Base-by-base conservation (phyloP, 2,113 vertebrate species). In the Burhinus oedicnemus region DNA sequence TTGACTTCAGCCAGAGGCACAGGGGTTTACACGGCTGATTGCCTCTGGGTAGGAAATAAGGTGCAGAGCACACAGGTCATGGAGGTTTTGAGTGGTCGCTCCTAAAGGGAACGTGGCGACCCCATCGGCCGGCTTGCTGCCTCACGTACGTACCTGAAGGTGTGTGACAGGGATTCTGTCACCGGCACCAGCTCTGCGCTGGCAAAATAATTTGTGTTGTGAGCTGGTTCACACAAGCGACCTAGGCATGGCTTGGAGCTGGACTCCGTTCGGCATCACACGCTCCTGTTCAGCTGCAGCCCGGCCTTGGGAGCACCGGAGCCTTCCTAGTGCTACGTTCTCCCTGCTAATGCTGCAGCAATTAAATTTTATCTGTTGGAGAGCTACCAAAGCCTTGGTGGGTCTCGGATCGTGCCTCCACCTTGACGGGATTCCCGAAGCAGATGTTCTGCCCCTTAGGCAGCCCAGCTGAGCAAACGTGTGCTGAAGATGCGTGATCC, bases 11-110 rank as follows among this genome's bases (percentile, higher is more conserved):
- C 61, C 60, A 54, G 60, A 51, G 76, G 11, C 36, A 12, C 45
- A 1, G 6, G 0, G 1, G 21, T 15, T 45, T 21, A 8, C 4
- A 4, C 1, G 4, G 20, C 36, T n/a, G n/a, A 0, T 8, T 26
- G 42, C 47, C 81, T n/a, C 81, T 7, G 27, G 14, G 9, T 9
- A 8, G 62, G 34, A 65, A 65, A 14, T 7, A 54, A 34, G 34
- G 44, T 8, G 38, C 34, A 26, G 61, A 32, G 74, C 55, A 4
- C 21, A 6, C 44, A 8, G 29, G 6, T 42, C 5, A 1, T 1
- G 69, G 25, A 22, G 49, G 9, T 23, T 9, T 18, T 11, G 57
- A 15, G 36, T 4, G 32, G 45, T 15, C 14, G 9, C 20, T 64
- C 8, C 47, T 5, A 15, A 13, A 9, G 83, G 47, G 36, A 45